Percentiles rank a stretch among this genome's conserved stretches.
Evolutionary conservation across 2,113 vertebrate species (phyloP).

Genomic region (Monarcha castaneiventris): DNA sequence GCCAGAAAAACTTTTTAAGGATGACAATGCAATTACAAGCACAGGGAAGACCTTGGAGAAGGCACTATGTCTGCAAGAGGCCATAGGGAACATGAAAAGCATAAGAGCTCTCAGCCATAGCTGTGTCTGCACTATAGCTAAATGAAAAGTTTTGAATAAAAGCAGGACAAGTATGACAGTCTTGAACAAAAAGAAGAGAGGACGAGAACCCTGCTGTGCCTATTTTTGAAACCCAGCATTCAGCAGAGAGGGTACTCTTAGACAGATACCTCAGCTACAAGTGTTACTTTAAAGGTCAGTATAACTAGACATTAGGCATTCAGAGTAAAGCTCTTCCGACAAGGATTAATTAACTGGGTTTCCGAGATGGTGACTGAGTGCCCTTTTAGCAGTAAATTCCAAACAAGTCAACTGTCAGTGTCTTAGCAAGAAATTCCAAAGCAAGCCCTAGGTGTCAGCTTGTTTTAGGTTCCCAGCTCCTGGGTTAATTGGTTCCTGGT

Average conservation of each 20-base stretch:
- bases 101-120: neutral
- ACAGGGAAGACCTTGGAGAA: neutral
- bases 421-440: neutral
- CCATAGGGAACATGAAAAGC: neutral
- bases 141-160: neutral
- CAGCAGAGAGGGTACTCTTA: neutral
- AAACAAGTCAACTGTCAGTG: neutral
- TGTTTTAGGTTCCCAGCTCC: neutral
- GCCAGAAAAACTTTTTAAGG: neutral
- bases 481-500: neutral
- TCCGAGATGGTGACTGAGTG: neutral
- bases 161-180: neutral
- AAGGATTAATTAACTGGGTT: constrained; percentile 23
- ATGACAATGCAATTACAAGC: neutral
- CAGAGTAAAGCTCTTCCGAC: neutral
- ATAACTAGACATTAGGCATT: neutral
- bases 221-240: neutral
- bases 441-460: neutral
- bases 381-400: neutral
- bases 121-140: neutral
- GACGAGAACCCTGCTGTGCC: neutral
- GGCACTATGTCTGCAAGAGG: neutral
- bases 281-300: constrained; percentile 22
- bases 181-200: neutral
- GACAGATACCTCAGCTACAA: neutral